Conservation (phyloP, 2,888 invertebrate species). For the Xanthorhoe spadicearia region DNA sequence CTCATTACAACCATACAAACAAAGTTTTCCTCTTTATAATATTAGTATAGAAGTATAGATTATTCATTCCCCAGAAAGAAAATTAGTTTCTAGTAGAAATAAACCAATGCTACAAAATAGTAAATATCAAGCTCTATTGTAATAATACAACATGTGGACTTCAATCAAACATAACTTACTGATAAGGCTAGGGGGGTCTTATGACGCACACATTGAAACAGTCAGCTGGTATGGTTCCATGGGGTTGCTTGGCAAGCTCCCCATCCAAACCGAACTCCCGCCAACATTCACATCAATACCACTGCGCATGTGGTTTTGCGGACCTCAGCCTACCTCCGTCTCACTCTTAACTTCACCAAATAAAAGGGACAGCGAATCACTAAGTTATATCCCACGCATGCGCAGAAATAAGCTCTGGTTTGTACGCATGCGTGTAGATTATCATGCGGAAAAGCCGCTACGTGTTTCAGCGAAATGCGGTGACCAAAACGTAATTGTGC, state of each 20-base stretch:
- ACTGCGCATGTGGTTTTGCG: conserved; percentile 70
- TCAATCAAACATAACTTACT: neutral
- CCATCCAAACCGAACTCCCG: conserved; percentile 60
- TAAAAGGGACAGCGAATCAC: conserved; percentile 67
- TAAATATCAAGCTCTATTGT: neutral
- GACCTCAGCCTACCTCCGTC: conserved; percentile 51
- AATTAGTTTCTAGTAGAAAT: too few relatives aligned
- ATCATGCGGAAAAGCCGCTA: conserved; percentile 47
- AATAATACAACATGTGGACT: neutral
- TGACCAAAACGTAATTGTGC: conserved; percentile 49
- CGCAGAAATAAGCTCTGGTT: conserved; percentile 54
- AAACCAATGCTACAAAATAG: too few relatives aligned
- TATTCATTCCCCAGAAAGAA: too few relatives aligned
- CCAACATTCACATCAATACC: conserved; percentile 77
- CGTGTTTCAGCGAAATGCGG: conserved; percentile 51
- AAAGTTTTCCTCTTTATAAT: too few relatives aligned
- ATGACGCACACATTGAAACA: conserved; percentile 4
- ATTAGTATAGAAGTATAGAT: too few relatives aligned
- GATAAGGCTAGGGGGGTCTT: neutral
- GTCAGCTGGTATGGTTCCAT: conserved; percentile 27
- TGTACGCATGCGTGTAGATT: conserved; percentile 73
- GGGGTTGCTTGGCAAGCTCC: conserved; percentile 18
- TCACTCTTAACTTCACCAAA: conserved; percentile 50
- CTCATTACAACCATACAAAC: too few relatives aligned
- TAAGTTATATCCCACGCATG: conserved; percentile 66